These are phyloP conservation scores for Epinotia demarniana DNA, from an alignment of 2,888 invertebrate species.

Conservation along the genomic window DNA sequence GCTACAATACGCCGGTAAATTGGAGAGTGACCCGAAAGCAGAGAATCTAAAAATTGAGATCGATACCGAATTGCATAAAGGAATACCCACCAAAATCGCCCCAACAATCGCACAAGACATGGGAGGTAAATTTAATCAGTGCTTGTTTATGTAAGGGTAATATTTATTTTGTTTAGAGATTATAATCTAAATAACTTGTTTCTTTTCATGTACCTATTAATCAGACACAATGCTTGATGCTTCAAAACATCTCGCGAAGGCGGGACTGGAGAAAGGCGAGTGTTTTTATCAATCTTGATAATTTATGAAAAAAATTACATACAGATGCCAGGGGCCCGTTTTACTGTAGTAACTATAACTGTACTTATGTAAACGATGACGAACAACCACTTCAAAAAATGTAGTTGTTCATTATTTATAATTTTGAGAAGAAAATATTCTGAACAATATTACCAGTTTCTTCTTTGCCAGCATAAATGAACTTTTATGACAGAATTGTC, in stretches of 20 bases:
- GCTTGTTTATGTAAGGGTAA: background rate
- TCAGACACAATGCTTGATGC: conserved; percentile 63
- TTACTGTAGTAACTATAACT: too few relatives aligned
- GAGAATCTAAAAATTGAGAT: conserved; percentile 58
- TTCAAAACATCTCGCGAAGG: conserved; percentile 64
- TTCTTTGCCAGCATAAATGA: too few relatives aligned
- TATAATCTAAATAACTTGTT: background rate
- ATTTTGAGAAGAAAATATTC: too few relatives aligned
- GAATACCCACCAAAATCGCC: conserved; percentile 58
- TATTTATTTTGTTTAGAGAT: background rate
- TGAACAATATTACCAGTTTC: too few relatives aligned
- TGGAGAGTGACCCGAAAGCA: conserved; percentile 55
- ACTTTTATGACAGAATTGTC: too few relatives aligned
- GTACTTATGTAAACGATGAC: too few relatives aligned
- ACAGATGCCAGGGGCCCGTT: too few relatives aligned
- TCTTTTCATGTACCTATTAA: conserved; percentile 41
- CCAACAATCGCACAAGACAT: conserved; percentile 57
- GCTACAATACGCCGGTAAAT: conserved; percentile 59
- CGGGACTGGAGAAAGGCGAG: conserved; percentile 65
- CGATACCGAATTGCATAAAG: conserved; percentile 58
- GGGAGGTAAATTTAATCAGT: conserved; percentile 51
- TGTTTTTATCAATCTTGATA: background rate
- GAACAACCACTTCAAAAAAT: too few relatives aligned
- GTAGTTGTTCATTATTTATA: too few relatives aligned
- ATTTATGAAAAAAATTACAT: too few relatives aligned